Percentiles rank a stretch among this genome's conserved stretches.
Evolutionary conservation across 2,113 vertebrate genomes (phyloP).

Genomic region (Phalacrocorax carbo): DNA sequence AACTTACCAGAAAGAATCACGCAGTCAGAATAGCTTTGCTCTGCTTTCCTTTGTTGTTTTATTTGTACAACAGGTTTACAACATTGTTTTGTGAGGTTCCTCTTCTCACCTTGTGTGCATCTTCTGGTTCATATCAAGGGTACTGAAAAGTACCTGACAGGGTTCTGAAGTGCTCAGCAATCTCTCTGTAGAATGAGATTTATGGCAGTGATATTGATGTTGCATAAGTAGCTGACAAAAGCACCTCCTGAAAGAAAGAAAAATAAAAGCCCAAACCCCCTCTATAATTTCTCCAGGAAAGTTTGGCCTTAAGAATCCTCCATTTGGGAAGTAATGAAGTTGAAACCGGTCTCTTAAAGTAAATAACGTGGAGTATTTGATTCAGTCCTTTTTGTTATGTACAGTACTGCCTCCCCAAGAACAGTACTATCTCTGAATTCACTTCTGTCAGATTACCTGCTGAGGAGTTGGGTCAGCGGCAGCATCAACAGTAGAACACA

Average conservation of each 20-base stretch:
- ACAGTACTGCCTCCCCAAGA: neutral
- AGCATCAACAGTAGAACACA: neutral
- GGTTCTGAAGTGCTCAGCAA: neutral
- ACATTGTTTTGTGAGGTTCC: neutral
- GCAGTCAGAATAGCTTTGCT: neutral
- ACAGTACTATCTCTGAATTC: neutral
- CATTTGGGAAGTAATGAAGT: neutral
- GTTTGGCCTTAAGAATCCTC: neutral
- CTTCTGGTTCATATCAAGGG: neutral
- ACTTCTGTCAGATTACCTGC: neutral
- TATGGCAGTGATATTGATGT: neutral
- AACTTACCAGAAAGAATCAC: neutral
- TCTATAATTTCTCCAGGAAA: neutral
- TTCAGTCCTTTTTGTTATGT: neutral
- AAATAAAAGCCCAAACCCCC: no score
- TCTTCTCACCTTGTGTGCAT: neutral
- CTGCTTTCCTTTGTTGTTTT: neutral
- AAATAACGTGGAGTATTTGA: neutral
- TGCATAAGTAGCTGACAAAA: neutral
- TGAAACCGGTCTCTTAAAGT: neutral
- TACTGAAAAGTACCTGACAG: neutral
- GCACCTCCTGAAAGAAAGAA: neutral
- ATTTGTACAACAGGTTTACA: neutral
- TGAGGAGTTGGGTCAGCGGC: neutral
- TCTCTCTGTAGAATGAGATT: neutral